Conservation (phyloP, 2,888 invertebrate species). For the Metopia argyrocephala region DNA sequence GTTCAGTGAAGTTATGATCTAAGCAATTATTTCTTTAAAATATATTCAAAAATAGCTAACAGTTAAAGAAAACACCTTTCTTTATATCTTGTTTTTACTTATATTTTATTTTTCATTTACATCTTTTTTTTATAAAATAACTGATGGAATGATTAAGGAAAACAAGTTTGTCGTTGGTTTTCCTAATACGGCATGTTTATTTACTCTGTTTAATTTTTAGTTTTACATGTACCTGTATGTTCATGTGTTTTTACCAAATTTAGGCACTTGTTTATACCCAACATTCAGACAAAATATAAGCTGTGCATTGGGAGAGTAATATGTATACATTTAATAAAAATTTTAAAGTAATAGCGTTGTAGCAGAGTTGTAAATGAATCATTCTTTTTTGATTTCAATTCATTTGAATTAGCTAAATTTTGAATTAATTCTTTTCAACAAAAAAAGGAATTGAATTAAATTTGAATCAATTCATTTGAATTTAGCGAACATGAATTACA, state of each 20-base stretch:
- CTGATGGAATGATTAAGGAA: neutral
- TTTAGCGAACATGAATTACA: too few species aligned
- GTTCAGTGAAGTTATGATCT: slow-evolving; percentile 5
- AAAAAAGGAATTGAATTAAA: too few species aligned
- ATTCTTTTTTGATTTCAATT: too few species aligned
- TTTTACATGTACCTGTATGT: neutral
- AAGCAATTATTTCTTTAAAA: neutral
- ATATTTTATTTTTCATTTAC: neutral
- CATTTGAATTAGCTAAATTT: too few species aligned
- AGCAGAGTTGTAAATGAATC: too few species aligned
- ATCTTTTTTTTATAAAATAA: neutral
- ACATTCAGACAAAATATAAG: neutral
- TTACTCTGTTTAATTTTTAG: neutral
- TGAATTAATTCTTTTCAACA: too few species aligned
- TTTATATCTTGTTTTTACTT: neutral
- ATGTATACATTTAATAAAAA: neutral
- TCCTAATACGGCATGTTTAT: slow-evolving; percentile 29
- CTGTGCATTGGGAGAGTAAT: too few species aligned
- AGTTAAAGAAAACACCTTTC: slow-evolving; percentile 3
- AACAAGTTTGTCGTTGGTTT: slow-evolving; percentile 32
- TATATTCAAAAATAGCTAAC: neutral
- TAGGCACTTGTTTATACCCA: slow-evolving; percentile 17
- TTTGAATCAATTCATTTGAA: too few species aligned
- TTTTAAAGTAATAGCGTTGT: neutral
- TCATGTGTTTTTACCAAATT: slow-evolving; percentile 10